Base-by-base conservation (phyloP, 2,113 vertebrate species). In the Oriolus oriolus region DNA sequence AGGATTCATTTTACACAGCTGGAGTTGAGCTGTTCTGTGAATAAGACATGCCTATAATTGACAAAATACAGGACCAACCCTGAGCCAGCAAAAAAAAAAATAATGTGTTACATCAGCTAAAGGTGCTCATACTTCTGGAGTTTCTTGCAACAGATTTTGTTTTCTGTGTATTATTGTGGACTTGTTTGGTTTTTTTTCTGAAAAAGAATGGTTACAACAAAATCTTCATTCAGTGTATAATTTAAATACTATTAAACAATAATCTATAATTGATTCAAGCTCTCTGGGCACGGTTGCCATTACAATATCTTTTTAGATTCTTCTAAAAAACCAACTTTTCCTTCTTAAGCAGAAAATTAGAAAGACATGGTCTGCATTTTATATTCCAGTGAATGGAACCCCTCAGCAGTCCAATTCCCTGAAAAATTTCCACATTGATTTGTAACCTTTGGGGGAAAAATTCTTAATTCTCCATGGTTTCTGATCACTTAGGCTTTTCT, bases 381-480 rank as follows among this genome's bases (percentile, higher is more conserved):
- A 50, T 71, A 53, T 87, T 76, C 82, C n/a, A 71, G 70, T 60
- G 91, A 93, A 92, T 71, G 84, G 84, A 95, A 93, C 30, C 90
- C 88, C 90, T 91, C 91, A 93, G 89, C 88, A 60, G 66, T 93
- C 75, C 90, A 93, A 83, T 86, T 97, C 95, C 89, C 89, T 96
- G 92, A 97, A 98, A 97, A 94, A 96, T 96, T 96, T 95, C 97
- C 97, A 97, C 96, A 97, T 96, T 98, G 97, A 98, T 98, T 98
- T 97, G 97, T 98, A 98, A 98, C 97, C 96, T 98, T 98, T 97
- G 91, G 94, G 96, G 84, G 84, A n/a, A 95, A 95, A 95, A 94
- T 94, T 98, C 97, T 98, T 98, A 98, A 98, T 98, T 98, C 97
- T 97, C 97, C 97, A 97, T 98, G 97, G 97, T 97, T 98, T 98